Percentiles rank a stretch among this genome's conserved stretches.
phyloP scores from a whole-genome alignment of 2,797 vertebrate species.

The Sebastes minor region DNA sequence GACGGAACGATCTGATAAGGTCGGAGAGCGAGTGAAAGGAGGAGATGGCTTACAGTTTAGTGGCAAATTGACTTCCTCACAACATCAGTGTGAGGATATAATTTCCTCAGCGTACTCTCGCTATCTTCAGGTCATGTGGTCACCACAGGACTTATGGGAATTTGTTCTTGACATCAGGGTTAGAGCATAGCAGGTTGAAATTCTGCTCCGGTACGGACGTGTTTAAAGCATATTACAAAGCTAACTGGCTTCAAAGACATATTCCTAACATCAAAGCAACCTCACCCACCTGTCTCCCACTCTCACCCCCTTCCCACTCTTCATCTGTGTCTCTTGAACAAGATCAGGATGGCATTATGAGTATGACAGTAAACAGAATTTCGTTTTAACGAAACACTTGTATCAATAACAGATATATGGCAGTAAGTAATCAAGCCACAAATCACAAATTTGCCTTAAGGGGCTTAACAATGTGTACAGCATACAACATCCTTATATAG shows the following conservation, averaged over 20 bases:
- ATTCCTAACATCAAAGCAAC: slow-evolving; percentile 71
- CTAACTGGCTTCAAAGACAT: slow-evolving; percentile 75
- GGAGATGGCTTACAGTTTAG: slow-evolving; percentile 18
- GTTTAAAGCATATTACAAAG: slow-evolving; percentile 75
- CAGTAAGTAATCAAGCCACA: not conserved
- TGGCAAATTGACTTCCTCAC: slow-evolving; percentile 19
- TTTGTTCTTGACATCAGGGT: slow-evolving; percentile 17
- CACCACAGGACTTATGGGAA: slow-evolving; percentile 7
- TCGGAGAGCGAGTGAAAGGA: slow-evolving; percentile 7
- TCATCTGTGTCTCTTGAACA: slow-evolving; percentile 17
- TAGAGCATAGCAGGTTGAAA: slow-evolving; percentile 14
- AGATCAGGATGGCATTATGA: slow-evolving; percentile 12
- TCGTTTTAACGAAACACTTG: not conserved
- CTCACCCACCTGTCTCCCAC: slow-evolving; percentile 31
- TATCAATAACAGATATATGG: not conserved
- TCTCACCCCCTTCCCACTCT: slow-evolving; percentile 2
- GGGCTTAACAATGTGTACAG: too few species aligned
- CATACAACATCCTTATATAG: not conserved
- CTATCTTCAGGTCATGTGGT: not conserved
- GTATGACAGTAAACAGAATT: not conserved
- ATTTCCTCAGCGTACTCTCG: not conserved
- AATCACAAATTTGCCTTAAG: too few species aligned
- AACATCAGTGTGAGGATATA: slow-evolving; percentile 13
- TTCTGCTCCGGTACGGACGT: slow-evolving; percentile 62
- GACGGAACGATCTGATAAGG: slow-evolving; percentile 20